Evolutionary conservation across 1,140 invertebrate species (phyloP).

Genomic region (Galleria mellonella): DNA sequence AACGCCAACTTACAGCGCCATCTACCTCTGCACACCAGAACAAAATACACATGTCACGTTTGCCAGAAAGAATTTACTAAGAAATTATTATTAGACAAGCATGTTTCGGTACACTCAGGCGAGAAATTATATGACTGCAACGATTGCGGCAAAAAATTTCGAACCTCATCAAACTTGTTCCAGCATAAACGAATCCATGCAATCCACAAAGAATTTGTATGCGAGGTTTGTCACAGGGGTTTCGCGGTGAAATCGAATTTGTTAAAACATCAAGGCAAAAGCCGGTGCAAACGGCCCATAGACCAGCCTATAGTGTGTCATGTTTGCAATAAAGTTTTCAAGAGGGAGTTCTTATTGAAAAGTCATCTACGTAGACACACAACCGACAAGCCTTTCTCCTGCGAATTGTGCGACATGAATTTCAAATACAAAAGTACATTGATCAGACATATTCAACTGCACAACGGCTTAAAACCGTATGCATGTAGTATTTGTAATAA

Average conservation of each 20-base stretch:
- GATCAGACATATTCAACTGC: constrained; percentile 34
- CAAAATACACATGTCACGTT: not conserved
- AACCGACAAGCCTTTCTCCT: constrained; percentile 31
- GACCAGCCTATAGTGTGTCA: constrained; percentile 22
- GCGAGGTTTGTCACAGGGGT: constrained; percentile 23
- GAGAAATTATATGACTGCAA: constrained; percentile 22
- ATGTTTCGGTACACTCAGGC: constrained; percentile 14
- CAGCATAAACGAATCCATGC: constrained; percentile 35
- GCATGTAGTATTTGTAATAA: constrained; percentile 82
- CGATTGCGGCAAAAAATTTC: constrained; percentile 32
- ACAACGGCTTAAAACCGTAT: constrained; percentile 67
- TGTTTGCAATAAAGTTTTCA: constrained; percentile 38
- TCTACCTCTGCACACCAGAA: not conserved
- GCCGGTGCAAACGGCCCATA: constrained; percentile 17
- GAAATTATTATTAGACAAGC: constrained; percentile 19
- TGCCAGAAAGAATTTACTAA: not conserved
- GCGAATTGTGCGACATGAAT: constrained; percentile 32
- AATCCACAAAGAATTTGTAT: constrained; percentile 23
- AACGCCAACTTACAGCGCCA: not conserved
- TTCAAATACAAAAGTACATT: constrained; percentile 51
- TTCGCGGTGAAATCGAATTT: constrained; percentile 30
- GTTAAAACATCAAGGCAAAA: constrained; percentile 24
- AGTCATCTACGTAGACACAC: constrained; percentile 38
- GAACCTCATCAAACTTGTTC: constrained; percentile 25
- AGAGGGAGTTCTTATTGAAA: constrained; percentile 31